These are phyloP conservation scores for Achlya flavicornis DNA, from an alignment of 2,888 invertebrate genomes.

Conservation along the genomic window DNA sequence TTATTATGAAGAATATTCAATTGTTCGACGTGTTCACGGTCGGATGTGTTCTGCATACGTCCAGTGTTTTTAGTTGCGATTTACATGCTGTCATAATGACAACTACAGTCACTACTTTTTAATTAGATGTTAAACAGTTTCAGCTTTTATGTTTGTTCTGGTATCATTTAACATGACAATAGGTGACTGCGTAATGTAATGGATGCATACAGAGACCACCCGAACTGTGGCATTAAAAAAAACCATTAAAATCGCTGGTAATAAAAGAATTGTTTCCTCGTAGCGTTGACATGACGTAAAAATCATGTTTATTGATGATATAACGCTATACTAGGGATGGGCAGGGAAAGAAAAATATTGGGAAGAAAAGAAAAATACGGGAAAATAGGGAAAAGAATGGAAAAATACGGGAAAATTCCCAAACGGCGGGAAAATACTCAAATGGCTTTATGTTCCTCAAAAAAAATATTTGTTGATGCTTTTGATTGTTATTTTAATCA, in stretches of 20 bases:
- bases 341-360: no score
- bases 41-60: background rate
- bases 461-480: no score
- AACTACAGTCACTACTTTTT: background rate
- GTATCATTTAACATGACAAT: background rate
- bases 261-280: background rate
- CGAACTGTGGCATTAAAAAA: background rate
- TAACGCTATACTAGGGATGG: no score
- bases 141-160: background rate
- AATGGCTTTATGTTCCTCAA: no score
- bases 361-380: no score
- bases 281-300: background rate
- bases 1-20: background rate
- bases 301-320: background rate
- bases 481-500: no score
- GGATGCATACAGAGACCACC: background rate
- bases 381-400: no score
- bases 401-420: no score
- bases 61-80: background rate
- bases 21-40: background rate
- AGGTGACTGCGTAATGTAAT: background rate
- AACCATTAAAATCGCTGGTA: background rate
- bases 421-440: no score
- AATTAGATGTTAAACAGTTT: background rate
- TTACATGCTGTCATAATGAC: background rate